A percentile compares a stretch with the other conserved stretches of the same genome.
phyloP scores from a whole-genome alignment of 1,140 invertebrate species.

The Drosophila quadrilineata region DNA sequence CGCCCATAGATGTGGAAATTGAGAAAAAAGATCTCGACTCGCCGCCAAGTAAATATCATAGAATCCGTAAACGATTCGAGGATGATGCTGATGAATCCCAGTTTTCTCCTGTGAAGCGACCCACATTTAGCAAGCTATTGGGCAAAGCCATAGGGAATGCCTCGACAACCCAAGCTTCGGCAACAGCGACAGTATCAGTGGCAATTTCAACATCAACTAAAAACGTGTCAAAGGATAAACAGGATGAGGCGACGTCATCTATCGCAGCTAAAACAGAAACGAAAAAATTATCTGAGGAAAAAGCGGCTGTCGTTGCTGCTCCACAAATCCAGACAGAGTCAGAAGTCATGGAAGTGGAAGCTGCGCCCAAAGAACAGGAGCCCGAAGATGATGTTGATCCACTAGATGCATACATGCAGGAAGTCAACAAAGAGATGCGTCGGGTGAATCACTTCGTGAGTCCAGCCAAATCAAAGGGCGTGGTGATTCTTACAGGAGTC shows the following conservation, averaged over 20 bases:
- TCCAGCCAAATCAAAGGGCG: conserved; percentile 75
- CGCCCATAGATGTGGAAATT: conserved; percentile 16
- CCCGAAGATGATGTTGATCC: conserved; percentile 93
- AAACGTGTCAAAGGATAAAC: no score
- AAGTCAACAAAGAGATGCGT: conserved; percentile 90
- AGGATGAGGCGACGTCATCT: no score
- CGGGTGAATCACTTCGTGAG: conserved; percentile 90
- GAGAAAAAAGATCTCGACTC: conserved; percentile 64
- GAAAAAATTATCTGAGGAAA: neutral
- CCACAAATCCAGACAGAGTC: neutral
- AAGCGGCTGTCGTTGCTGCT: neutral
- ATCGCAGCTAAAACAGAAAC: no score
- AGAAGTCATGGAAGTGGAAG: neutral
- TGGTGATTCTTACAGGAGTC: conserved; percentile 94
- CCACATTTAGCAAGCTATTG: conserved; percentile 57
- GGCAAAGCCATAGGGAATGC: conserved; percentile 47
- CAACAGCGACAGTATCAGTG: neutral
- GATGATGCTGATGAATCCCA: conserved; percentile 84
- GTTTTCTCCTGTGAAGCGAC: conserved; percentile 57
- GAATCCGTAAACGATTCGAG: conserved; percentile 82
- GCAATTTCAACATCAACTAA: neutral
- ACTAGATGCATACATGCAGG: conserved; percentile 98
- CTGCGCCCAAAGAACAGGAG: neutral
- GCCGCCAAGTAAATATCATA: conserved; percentile 71
- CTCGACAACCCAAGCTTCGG: neutral